phyloP scores from a whole-genome alignment of 2,888 invertebrate genomes.

The Dasypolia templi region DNA sequence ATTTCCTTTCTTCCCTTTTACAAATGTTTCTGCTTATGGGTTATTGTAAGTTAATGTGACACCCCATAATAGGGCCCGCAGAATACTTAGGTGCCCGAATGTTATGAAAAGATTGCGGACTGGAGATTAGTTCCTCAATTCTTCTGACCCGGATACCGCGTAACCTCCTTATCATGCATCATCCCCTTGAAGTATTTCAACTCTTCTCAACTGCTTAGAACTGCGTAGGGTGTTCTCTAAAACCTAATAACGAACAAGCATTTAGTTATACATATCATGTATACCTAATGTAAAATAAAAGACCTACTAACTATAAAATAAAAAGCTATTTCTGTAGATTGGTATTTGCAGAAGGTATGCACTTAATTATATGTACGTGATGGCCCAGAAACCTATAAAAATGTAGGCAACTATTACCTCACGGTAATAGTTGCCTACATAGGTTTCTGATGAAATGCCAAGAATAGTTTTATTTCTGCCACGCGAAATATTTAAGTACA shows the following conservation, averaged over 20 bases:
- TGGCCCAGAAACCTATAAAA: conserved; percentile 32
- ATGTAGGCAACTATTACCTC: conserved; percentile 9
- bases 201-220: not conserved
- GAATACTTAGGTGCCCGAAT: not conserved
- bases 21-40: too few relatives aligned
- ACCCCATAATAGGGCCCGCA: not conserved
- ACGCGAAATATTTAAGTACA: conserved; percentile 41
- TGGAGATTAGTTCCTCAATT: not conserved
- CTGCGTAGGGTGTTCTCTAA: not conserved
- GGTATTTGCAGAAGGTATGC: conserved; percentile 16
- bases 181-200: not conserved
- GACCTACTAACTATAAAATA: conserved; percentile 7
- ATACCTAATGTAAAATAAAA: not conserved
- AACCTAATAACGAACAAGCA: not conserved
- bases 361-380: not conserved
- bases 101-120: not conserved
- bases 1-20: conserved; percentile 2
- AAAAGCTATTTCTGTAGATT: not conserved
- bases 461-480: conserved; percentile 29
- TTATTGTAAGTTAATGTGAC: not conserved
- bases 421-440: conserved; percentile 4
- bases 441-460: too few relatives aligned
- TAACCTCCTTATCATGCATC: not conserved
- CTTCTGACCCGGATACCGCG: not conserved
- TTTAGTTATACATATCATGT: not conserved